phyloP scores from a whole-genome alignment of 2,113 vertebrate genomes.

The Phocoena phocoena region DNA sequence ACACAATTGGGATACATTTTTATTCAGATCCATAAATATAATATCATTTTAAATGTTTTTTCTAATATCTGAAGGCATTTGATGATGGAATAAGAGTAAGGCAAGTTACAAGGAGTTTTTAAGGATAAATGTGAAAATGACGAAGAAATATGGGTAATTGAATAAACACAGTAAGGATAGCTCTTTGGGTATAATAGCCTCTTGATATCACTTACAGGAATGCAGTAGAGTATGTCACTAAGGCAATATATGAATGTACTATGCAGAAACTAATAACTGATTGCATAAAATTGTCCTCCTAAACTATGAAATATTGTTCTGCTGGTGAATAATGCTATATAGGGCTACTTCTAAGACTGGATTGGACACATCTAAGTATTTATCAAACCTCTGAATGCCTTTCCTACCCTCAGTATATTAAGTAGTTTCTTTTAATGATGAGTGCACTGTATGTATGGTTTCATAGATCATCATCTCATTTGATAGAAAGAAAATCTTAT shows the following conservation, averaged over 20 bases:
- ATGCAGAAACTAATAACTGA: neutral
- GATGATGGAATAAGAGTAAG: neutral
- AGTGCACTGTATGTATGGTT: neutral
- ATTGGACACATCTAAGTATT: neutral
- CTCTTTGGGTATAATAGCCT: neutral
- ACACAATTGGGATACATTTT: neutral
- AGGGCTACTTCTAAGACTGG: neutral
- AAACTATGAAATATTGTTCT: neutral
- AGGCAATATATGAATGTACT: neutral
- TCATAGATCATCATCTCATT: neutral
- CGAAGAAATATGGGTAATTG: neutral
- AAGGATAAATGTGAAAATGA: neutral
- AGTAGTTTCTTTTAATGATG: neutral
- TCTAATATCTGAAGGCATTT: neutral
- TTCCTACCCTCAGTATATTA: neutral
- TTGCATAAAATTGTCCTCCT: neutral
- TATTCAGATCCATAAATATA: neutral
- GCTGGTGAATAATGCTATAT: neutral
- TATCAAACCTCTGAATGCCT: neutral
- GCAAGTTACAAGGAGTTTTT: neutral
- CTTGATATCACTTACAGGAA: neutral
- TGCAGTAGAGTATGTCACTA: neutral
- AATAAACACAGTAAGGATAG: neutral
- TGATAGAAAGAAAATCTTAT: neutral
- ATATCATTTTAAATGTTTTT: neutral